Conservation (phyloP, 1,140 invertebrate species). For the Megathymus violae region DNA sequence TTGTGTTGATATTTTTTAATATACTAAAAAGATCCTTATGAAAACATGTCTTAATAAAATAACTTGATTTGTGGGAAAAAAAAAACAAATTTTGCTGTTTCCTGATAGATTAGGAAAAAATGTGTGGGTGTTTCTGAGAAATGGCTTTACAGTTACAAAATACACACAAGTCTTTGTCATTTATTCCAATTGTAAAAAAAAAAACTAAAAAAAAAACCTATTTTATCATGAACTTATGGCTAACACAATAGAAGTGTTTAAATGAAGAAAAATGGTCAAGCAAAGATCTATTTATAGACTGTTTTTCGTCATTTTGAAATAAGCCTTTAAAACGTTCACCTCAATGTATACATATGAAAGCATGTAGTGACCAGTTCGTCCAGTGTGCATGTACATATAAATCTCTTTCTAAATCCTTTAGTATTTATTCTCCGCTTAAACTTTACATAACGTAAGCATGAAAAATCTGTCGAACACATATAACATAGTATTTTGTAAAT, state of each 20-base stretch:
- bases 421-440: slow-evolving; percentile 65
- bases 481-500: slow-evolving; percentile 73
- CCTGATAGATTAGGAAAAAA: no score
- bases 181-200: no score
- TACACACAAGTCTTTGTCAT: no score
- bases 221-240: slow-evolving; percentile 3
- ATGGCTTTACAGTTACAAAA: no score
- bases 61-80: no score
- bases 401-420: slow-evolving; percentile 62
- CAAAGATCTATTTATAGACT: slow-evolving; percentile 23
- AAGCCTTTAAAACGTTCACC: no score
- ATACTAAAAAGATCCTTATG: no score
- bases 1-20: no score
- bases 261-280: slow-evolving; percentile 9
- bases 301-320: slow-evolving; percentile 26
- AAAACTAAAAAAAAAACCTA: neutral
- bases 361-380: slow-evolving; percentile 64
- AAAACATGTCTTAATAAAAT: no score
- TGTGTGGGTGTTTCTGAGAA: no score
- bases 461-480: slow-evolving; percentile 58
- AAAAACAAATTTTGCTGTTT: slow-evolving; percentile 3
- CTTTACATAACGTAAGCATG: slow-evolving; percentile 57
- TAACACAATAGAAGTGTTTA: neutral
- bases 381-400: slow-evolving; percentile 69
- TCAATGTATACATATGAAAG: no score